Evolutionary conservation across 2,888 invertebrate species (phyloP).

Genomic region (Reticulitermes lucifugus): DNA sequence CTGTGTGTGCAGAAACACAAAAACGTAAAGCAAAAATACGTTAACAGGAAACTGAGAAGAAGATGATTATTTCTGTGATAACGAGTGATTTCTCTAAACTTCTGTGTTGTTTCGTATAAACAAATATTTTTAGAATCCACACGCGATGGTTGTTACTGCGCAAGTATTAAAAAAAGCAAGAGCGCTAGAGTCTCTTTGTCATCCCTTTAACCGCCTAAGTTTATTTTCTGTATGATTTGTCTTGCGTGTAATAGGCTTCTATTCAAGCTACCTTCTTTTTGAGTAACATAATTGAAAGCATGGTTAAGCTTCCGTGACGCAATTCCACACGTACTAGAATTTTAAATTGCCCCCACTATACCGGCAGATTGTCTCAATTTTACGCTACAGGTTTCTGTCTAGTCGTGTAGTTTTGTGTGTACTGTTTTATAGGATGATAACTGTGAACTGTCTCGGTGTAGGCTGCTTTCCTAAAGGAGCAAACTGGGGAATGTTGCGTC

Average conservation of each 20-base stretch:
- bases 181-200: neutral
- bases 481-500: too few species aligned
- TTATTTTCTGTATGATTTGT: neutral
- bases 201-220: neutral
- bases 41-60: neutral
- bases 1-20: neutral
- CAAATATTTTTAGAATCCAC: neutral
- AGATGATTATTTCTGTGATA: neutral
- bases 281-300: neutral
- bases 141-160: neutral
- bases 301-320: neutral
- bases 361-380: too few species aligned
- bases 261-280: neutral
- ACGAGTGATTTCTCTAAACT: neutral
- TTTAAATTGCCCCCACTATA: too few species aligned
- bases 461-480: too few species aligned
- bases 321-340: neutral
- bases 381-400: too few species aligned
- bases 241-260: constrained; percentile 3
- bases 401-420: too few species aligned
- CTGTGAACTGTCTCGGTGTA: too few species aligned
- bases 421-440: too few species aligned
- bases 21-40: neutral
- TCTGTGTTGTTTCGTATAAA: neutral
- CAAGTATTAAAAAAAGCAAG: neutral